Percentiles rank a stretch among this genome's conserved stretches.
Evolutionary conservation across 2,888 invertebrate genomes (phyloP).

Genomic region (Spilarctia lutea): DNA sequence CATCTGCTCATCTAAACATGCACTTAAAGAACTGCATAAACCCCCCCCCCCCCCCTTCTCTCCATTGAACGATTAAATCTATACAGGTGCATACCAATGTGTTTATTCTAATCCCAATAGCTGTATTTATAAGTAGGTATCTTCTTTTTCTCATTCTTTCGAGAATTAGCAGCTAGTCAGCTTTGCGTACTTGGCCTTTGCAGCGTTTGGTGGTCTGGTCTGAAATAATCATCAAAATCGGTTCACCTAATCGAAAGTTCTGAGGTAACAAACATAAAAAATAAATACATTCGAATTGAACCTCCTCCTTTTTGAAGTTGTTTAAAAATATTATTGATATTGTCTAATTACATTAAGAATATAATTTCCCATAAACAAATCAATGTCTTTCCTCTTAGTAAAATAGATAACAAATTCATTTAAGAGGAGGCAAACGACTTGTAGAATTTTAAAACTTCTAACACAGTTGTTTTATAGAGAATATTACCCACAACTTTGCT

Average conservation of each 20-base stretch:
- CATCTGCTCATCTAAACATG: background rate
- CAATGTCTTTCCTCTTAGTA: background rate
- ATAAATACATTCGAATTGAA: too few relatives aligned
- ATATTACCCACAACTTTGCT: background rate
- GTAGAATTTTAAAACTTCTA: background rate
- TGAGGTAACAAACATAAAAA: too few relatives aligned
- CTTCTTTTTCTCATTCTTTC: background rate
- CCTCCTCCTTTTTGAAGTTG: too few relatives aligned
- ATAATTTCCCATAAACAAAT: background rate
- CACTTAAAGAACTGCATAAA: too few relatives aligned
- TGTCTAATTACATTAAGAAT: background rate
- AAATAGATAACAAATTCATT: background rate
- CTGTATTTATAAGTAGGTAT: background rate
- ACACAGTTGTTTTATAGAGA: background rate
- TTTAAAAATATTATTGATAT: background rate
- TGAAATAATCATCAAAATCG: too few relatives aligned
- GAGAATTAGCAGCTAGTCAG: background rate
- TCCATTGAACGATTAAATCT: background rate
- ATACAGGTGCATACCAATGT: background rate
- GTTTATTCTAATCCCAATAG: background rate
- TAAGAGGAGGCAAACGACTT: background rate
- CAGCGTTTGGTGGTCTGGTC: too few relatives aligned
- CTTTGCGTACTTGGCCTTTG: background rate
- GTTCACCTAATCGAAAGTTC: too few relatives aligned
- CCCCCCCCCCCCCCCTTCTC: too few relatives aligned